These are phyloP conservation scores for Sternarchorhynchus goeldii DNA, from an alignment of 2,797 vertebrate species.

Conservation along the genomic window DNA sequence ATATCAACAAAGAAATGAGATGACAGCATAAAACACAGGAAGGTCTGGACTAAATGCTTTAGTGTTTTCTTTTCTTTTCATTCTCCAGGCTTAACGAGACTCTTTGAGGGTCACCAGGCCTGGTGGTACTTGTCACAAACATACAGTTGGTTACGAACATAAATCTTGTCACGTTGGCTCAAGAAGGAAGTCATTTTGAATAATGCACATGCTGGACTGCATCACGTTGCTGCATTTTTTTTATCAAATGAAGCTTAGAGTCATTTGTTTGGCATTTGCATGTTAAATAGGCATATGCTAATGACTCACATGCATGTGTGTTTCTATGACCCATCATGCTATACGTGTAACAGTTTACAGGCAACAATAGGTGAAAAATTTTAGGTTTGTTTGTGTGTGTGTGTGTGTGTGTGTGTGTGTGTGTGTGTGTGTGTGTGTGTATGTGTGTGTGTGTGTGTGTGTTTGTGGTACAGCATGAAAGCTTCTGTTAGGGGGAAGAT, in stretches of 20 bases:
- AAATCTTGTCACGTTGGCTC: slow-evolving; percentile 43
- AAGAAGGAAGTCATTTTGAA: slow-evolving; percentile 37
- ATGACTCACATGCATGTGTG: background rate
- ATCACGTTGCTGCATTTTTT: slow-evolving; percentile 30
- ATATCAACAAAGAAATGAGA: background rate
- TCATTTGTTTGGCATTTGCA: slow-evolving; percentile 53
- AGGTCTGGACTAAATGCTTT: slow-evolving; percentile 14
- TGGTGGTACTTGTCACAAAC: slow-evolving; percentile 49
- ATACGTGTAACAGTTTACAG: background rate
- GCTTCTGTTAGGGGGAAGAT: background rate
- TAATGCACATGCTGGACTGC: slow-evolving; percentile 36
- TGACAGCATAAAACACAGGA: slow-evolving; percentile 11
- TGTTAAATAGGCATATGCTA: slow-evolving; percentile 28
- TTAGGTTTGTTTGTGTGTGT: background rate
- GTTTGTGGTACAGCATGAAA: background rate
- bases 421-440: background rate
- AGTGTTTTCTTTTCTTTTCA: background rate
- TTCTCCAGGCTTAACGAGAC: slow-evolving; percentile 31
- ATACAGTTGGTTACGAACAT: slow-evolving; percentile 40
- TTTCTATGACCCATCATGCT: slow-evolving; percentile 16
- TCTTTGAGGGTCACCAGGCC: slow-evolving; percentile 32
- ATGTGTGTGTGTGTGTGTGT: background rate
- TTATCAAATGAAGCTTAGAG: slow-evolving; percentile 39
- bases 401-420: background rate
- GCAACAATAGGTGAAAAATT: background rate